Evolutionary conservation across 1,140 invertebrate species (phyloP), one percentile per base, ranked within the genome.

Genomic region (roundworm (Caenorhabditis elegans)): DNA sequence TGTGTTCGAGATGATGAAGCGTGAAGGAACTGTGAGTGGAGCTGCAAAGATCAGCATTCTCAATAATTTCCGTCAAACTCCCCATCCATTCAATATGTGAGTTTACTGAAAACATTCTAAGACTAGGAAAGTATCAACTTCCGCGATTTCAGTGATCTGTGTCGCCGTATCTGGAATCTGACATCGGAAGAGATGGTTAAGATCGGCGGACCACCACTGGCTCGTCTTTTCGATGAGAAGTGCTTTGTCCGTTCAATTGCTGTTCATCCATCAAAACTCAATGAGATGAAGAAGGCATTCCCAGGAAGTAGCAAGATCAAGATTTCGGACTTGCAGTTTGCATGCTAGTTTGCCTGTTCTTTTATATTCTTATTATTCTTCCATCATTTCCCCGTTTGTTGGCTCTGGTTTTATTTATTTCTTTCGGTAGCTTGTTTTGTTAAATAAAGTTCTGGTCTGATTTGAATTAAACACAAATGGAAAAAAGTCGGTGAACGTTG

Each of bases 1-100:
- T 2, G 93, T 96, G 51, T 96, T 94, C 90, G 93, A 95, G 88
- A 92, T 95, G 10, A 94, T 96, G 79, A 93, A 94, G 82, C 90
- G 92, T 82, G 94, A 95, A 89, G 93, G 94, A 85, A 94, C 93
- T 78, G 92, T 95, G 1, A 92, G 93, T 0, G 92, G 93, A 86
- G 92, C 93, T 1, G 93, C 94, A 1, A 86, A 90, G 17, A 92
- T 94, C 80, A 94, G 94, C 0, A 89, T 96, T 11, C 87, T 93
- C 4, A 92, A 92, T 43, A 94, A 94, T 88, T 93, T 94, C 81
- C 92, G 93, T 84, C 92, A 92, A 26, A 92, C 94, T 0, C 91
- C 92, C 3, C 92, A 92, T 24, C 91, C 92, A 81, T 94, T 94
- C 86, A 94, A 93, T 89, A 93, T 92, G 92, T 94, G 90, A 10